Percentiles rank a stretch among this genome's conserved stretches.
phyloP scores from a whole-genome alignment of 2,113 vertebrate species.

The Trematomus loennbergii region DNA sequence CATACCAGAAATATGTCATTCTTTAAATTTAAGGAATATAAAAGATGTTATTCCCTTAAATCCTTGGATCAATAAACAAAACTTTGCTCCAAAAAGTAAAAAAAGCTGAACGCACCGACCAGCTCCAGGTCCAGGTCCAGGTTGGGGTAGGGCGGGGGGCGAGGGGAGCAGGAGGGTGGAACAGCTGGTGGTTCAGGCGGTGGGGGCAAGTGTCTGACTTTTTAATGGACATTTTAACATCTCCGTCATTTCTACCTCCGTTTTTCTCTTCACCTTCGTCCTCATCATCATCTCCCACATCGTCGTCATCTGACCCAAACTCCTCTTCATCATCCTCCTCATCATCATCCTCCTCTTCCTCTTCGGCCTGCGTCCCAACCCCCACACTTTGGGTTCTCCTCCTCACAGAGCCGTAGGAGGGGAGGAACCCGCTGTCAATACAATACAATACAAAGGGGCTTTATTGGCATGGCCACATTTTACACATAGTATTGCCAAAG shows the following conservation, averaged over 20 bases:
- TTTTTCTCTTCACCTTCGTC: constrained; percentile 20
- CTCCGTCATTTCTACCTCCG: constrained; percentile 17
- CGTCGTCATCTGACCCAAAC: constrained; percentile 41
- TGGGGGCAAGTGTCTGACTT: constrained; percentile 14
- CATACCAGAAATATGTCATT: no score
- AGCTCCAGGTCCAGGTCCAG: constrained; percentile 45
- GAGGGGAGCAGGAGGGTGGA: constrained; percentile 1
- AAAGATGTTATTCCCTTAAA: no score
- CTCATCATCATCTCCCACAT: constrained; percentile 25
- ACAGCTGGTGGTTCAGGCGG: constrained; percentile 37
- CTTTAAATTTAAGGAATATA: no score
- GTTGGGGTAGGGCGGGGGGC: background rate
- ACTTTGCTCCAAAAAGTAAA: background rate
- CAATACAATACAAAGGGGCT: no score
- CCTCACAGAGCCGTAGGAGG: constrained; percentile 55
- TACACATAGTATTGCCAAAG: no score
- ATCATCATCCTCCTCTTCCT: constrained; percentile 47
- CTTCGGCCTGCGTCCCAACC: constrained; percentile 70
- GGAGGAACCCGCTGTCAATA: constrained; percentile 33
- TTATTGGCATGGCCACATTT: no score
- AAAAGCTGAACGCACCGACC: constrained; percentile 57
- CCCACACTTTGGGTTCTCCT: constrained; percentile 78
- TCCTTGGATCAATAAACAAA: background rate
- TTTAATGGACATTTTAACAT: constrained; percentile 25
- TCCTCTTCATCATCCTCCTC: constrained; percentile 12